Evolutionary conservation across 2,888 invertebrate species (phyloP).

Genomic region (Tipula lateralis): DNA sequence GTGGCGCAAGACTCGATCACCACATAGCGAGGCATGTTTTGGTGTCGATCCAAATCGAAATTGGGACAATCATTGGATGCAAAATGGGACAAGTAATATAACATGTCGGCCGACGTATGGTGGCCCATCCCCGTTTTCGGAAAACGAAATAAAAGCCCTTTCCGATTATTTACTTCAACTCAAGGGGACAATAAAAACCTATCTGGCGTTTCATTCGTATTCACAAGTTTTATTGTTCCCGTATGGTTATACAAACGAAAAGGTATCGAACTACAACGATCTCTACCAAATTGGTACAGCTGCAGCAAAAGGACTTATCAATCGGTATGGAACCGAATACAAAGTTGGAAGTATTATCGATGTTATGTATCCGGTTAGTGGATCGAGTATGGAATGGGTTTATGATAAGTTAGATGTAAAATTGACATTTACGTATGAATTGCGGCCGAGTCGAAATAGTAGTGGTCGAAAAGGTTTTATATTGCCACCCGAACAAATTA

Average conservation of each 20-base stretch:
- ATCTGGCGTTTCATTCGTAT: conserved; percentile 69
- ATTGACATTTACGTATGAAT: conserved; percentile 60
- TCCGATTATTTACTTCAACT: conserved; percentile 54
- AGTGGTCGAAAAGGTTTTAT: conserved; percentile 54
- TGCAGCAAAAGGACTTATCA: conserved; percentile 41
- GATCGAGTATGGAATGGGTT: conserved; percentile 62
- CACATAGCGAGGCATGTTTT: conserved; percentile 49
- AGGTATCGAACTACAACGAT: conserved; percentile 53
- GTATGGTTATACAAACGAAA: conserved; percentile 54
- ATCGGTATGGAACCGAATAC: conserved; percentile 48
- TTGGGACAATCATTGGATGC: conserved; percentile 65
- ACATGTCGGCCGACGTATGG: conserved; percentile 62
- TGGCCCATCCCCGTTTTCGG: conserved; percentile 65
- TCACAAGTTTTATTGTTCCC: conserved; percentile 66
- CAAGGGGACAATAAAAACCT: conserved; percentile 54
- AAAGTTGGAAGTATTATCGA: conserved; percentile 51
- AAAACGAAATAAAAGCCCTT: conserved; percentile 57
- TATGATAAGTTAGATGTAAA: conserved; percentile 53
- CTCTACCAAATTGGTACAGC: conserved; percentile 45
- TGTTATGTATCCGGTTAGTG: conserved; percentile 53
- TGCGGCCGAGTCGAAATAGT: conserved; percentile 44
- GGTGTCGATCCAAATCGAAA: conserved; percentile 77
- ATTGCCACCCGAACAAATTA: conserved; percentile 60
- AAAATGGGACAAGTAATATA: conserved; percentile 53
- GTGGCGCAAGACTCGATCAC: conserved; percentile 65